Evolutionary conservation across 2,888 invertebrate genomes (phyloP), one percentile per base, ranked within the genome.

Genomic region (Parapristionchus giblindavisi): DNA sequence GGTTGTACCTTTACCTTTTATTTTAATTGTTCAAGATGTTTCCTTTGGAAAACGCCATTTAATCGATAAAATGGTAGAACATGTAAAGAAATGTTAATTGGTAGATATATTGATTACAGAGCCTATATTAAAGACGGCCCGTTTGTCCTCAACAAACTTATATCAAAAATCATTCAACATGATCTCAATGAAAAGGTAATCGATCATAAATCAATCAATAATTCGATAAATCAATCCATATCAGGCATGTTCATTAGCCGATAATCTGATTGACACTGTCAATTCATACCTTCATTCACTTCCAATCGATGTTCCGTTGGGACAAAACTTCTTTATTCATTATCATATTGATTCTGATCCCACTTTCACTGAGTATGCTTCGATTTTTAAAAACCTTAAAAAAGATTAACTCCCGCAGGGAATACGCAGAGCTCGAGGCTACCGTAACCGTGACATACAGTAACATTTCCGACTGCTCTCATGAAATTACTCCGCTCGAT

Each of bases 301-400:
- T 3, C 71, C 71, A 11, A 68, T 52, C 34, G 68, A 68, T 38
- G 68, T 68, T 4, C 51, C 51, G n/a, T 52, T 68, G 17, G 68
- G 68, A 34, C 34, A 68, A 52, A 52, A 52, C 51, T 68, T 52
- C 68, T 68, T 32, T 24, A 51, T 68, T 17, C 68, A 68, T 36
- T 68, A 68, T 68, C 68, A 68, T 38, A 68, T 68, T 52, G 68
- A 68, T 36, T 34, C 51, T 36, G 68, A 68, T 27, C 68, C 68
- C 3, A 32, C 34, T 8, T 68, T 66, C 66, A 48, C 66, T 4
- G n/a, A 8, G 66, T 66, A 27, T 21, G 29, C 48, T 11, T 48
- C 14, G 21, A 48, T 48, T 48, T 48, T 48, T 48, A 48, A 48
- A 14, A 11, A 21, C 14, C 6, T 54, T 24, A 54, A 6, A 24